Evolutionary conservation across 2,113 vertebrate species (phyloP), one percentile per base, ranked within the genome.

Genomic region (Oceanodroma tethys): DNA sequence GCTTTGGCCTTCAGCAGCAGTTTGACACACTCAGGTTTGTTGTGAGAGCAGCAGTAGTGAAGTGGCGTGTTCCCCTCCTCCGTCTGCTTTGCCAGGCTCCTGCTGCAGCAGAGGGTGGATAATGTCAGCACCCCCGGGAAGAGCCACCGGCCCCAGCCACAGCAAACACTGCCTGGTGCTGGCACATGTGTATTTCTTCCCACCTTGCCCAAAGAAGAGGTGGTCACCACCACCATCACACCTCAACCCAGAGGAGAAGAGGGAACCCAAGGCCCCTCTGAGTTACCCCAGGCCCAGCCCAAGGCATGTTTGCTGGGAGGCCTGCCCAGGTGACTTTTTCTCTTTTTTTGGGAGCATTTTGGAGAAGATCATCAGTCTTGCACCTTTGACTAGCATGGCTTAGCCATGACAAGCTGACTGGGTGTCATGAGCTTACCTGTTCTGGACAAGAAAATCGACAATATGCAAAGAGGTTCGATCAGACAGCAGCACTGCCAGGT

Each of bases 401-500:
- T 38, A 56, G 53, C 36, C 40, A 43, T 42, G 27, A 21, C 34
- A 52, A 34, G 25, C 10, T 73, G 67, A 40, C 34, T 34, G n/a
- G 11, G 7, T 91, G n/a, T 63, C 60, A 50, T 22, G 29, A 82
- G 18, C 97, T 96, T 90, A 98, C 98, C 98, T 97, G 95, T 98
- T 98, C 92, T 98, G 98, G 42, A 98, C 97, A 81, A 98, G 93
- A 90, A 98, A 98, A 93, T 98, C 98, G 6, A 98, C 97, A 21
- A 98, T 97, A 79, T 98, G 98, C 50, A 98, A 92, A 29, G 98
- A 98, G 23, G 97, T 98, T 73, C 91, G 96, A 83, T 98, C 98
- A 66, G 97, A 96, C 76, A 98, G 59, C 72, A 98, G 78, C 62
- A 98, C 94, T 11, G 98, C 98, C 80, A 98, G 80, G 80, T 98